Base-by-base conservation (phyloP, 2,888 invertebrate species). In the Eucriotettix oculatus region DNA sequence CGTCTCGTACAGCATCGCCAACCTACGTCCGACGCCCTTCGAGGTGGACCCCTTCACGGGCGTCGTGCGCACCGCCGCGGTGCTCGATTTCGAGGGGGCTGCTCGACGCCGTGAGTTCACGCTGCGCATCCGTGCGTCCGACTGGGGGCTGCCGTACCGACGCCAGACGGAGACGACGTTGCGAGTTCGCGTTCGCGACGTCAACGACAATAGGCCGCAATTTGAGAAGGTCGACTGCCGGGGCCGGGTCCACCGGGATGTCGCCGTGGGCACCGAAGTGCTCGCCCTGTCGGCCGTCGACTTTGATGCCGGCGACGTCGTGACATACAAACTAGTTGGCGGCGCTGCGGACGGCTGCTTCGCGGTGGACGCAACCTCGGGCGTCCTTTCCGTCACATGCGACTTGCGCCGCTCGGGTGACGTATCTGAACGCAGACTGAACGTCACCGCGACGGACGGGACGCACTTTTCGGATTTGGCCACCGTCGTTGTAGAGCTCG, bases 31-130 rank as follows among this genome's bases (percentile, higher is more conserved):
- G 59, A 88, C 92, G 16, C 97, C 96, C 14, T 97, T 97, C 73
- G 90, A 92, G 66, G 90, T 97, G 56, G 94, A 96, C 71, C 94
- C 91, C 70, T 95, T 95, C 74, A 86, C 90, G 10, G 97, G 97
- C 0, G 80, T 87, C 43, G 83, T 97, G n/a, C 83, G 83, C 67
- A 91, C 92, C 1, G 87, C 87, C 2, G 83, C 86, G 63, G 75
- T 89, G 7, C 77, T 96, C 56, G 95, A 96, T 74, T 96, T 86
- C 73, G 96, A 96, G 73, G 29, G 29, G 7, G 7, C 29, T 29
- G 2, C 29, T 29, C 29, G 29, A 29, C 29, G 29, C 29, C 29
- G 29, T 29, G 29, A 29, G 29, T 29, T 29, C 7, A 76, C 85
- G 41, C 75, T 97, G 55, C 80, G 86, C 56, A 81, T 98, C 42